Conservation (phyloP, 1,140 invertebrate genomes). For the Drosophila sproati region DNA sequence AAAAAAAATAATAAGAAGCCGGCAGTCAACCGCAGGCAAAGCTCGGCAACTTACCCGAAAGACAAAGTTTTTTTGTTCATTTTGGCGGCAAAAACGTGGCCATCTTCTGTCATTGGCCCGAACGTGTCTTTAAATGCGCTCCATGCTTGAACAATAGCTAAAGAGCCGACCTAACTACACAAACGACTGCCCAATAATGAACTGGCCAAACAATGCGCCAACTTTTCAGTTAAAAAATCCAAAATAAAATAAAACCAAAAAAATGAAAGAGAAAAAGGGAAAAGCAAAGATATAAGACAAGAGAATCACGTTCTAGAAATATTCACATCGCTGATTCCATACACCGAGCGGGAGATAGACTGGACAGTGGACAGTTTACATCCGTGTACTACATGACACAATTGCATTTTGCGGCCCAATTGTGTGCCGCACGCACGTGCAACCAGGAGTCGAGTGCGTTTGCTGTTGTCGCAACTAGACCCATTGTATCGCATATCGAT, state of each 20-base stretch:
- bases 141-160: constrained; percentile 31
- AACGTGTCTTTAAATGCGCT: constrained; percentile 59
- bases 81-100: constrained; percentile 58
- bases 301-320: constrained; percentile 66
- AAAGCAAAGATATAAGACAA: constrained; percentile 26
- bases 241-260: constrained; percentile 1
- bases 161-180: constrained; percentile 45
- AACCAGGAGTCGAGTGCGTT: constrained; percentile 58
- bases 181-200: constrained; percentile 53
- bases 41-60: constrained; percentile 40
- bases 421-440: constrained; percentile 73
- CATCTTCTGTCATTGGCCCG: constrained; percentile 22
- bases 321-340: constrained; percentile 74
- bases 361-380: not conserved
- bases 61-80: constrained; percentile 27
- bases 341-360: constrained; percentile 17
- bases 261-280: constrained; percentile 30
- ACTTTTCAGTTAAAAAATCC: constrained; percentile 41
- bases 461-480: constrained; percentile 24
- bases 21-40: constrained; percentile 70
- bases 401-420: constrained; percentile 69
- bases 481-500: constrained; percentile 51
- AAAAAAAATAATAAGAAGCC: constrained; percentile 48
- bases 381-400: constrained; percentile 62
- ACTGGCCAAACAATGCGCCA: constrained; percentile 70